Base-by-base conservation (phyloP, 2,888 invertebrate species). In the Nipponacmea schrenckii region DNA sequence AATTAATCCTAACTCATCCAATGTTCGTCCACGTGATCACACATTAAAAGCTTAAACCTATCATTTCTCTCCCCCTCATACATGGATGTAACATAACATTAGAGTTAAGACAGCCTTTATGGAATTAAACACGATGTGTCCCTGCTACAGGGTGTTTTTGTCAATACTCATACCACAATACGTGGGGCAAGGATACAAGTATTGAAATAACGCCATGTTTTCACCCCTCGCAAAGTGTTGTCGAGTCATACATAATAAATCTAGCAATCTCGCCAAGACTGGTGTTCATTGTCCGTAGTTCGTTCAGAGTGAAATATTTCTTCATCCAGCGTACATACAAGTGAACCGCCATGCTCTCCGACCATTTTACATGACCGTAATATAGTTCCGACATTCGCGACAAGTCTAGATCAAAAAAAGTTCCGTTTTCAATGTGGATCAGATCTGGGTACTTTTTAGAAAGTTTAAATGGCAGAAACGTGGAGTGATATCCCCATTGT, bases 271-370 rank as follows among this genome's bases (percentile, higher is more conserved):
- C 71, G n/a, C 77, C 77, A 0, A 77, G 26, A 5, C 74, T 70
- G 17, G 75, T 68, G 48, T 75, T 72, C 62, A 71, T 45, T 17
- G 20, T 56, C 26, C 66, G 26, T n/a, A 75, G 50, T 26, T 74
- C 66, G 5, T 62, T 39, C 8, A 72, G 39, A 0, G 66, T 72
- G 66, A 71, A 74, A 12, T 56, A 48, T 17, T 71, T 68, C 62
- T 67, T 66, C n/a, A 72, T 66, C 46, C 65, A 75, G 3, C 77
- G 46, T 8, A 65, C 66, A 62, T 73, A 84, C 63, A 83, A 68
- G 64, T 86, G 86, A 10, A 86, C 79, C 10, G 84, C 85, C 69
- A 83, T 83, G 71, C 82, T 81, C 14, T 79, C 62, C 31, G 68
- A 66, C 81, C 80, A 83, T 74, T 79, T 66, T 27, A 77, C 74